Base-by-base conservation (phyloP, 1,140 invertebrate genomes). In the Schmidtea mediterranea region DNA sequence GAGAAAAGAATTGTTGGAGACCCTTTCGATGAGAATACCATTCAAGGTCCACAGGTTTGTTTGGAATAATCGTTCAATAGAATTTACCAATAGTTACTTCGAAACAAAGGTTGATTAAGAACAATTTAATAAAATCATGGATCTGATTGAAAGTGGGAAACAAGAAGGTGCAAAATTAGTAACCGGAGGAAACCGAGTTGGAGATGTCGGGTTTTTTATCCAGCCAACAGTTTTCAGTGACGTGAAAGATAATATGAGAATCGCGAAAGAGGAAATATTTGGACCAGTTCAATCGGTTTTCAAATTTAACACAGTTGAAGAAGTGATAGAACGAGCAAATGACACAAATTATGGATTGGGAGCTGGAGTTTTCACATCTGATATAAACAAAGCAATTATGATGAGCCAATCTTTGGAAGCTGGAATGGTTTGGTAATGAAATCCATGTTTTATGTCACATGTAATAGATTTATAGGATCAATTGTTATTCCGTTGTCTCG, bases 201-300 rank as follows among this genome's bases (percentile, higher is more conserved):
- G 32, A n/a, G 10, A 16, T 36, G 41, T 46, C 6, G 49, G 49
- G 8, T 50, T 6, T 23, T 50, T 50, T 24, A 16, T 50, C 6
- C 47, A 50, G 18, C 48, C 49, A 19, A 50, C 49, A n/a, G 49
- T 50, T 15, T 50, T 50, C 18, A 9, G 38, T 24, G 49, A 50
- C 50, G 49, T 50, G 38, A 24, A 76, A 48, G 87, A 95, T 62
- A 63, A 84, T 50, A 90, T 86, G 79, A 81, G 68, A 56, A 75
- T 90, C 51, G 84, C 86, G 0, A 76, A 76, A 55, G 84, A 94
- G 59, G 87, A 82, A 74, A 94, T 90, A 55, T 90, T 90, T 63
- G 83, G 83, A 0, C 83, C 84, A 1, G 82, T 89, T 0, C 80
- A 83, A 65, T 74, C 74, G 43, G 80, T 90, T 51, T 66, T 89